These are phyloP conservation scores for Bungarus multicinctus DNA, from an alignment of 2,113 vertebrate genomes.

Conservation along the genomic window DNA sequence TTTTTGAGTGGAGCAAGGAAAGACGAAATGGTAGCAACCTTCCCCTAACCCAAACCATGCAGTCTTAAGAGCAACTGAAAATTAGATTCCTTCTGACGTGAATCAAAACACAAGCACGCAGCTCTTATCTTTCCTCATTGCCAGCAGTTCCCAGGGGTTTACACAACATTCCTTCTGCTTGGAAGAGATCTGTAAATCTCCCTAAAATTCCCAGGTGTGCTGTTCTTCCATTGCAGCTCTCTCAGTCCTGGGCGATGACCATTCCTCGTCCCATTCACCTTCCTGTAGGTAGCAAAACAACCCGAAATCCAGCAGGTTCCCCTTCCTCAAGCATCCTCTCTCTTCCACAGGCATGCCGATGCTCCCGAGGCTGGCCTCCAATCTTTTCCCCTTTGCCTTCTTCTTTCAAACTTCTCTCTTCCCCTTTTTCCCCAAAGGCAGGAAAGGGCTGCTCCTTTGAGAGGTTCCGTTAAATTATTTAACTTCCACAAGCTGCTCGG, in stretches of 20 bases:
- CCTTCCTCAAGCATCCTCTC: too few relatives aligned
- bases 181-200: neutral
- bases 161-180: neutral
- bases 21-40: neutral
- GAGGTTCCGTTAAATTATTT: fast-evolving
- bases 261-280: neutral
- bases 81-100: neutral
- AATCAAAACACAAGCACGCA: neutral
- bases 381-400: neutral
- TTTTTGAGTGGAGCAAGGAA: neutral
- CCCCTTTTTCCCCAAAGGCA: neutral
- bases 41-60: too few relatives aligned
- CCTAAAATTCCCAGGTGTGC: too few relatives aligned
- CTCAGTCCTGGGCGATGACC: neutral
- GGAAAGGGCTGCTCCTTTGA: neutral
- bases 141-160: neutral
- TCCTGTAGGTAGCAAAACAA: neutral
- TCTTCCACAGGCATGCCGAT: fast-evolving
- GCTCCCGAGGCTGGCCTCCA: neutral
- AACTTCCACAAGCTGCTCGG: neutral
- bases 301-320: neutral
- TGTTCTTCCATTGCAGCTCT: neutral
- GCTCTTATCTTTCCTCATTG: neutral
- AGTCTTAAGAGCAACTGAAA: neutral
- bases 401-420: neutral